Evolutionary conservation across 2,888 invertebrate species (phyloP).

Genomic region (Dione juno): DNA sequence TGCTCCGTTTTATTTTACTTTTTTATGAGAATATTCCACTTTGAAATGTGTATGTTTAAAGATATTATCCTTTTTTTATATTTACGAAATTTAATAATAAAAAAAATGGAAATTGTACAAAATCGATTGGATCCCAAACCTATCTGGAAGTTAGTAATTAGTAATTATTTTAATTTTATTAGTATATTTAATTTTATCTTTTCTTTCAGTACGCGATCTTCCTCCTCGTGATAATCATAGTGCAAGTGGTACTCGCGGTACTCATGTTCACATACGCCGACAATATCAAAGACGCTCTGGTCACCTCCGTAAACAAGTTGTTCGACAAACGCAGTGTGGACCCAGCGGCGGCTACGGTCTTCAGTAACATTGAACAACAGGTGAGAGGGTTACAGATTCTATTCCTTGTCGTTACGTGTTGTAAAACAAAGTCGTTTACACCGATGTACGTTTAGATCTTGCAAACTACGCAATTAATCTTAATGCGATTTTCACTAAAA

Average conservation of each 20-base stretch:
- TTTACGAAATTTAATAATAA: too few relatives aligned
- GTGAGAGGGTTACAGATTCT: constrained; percentile 65
- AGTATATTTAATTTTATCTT: constrained; percentile 14
- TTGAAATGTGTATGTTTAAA: not conserved
- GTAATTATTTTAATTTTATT: too few relatives aligned
- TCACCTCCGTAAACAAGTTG: constrained; percentile 59
- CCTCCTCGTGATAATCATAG: constrained; percentile 87
- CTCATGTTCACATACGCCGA: constrained; percentile 86
- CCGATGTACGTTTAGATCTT: too few relatives aligned
- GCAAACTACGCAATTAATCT: too few relatives aligned
- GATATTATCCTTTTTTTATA: too few relatives aligned
- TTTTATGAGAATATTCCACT: not conserved
- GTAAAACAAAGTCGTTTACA: too few relatives aligned
- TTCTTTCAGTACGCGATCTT: constrained; percentile 88
- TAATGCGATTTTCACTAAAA: too few relatives aligned
- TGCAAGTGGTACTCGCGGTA: constrained; percentile 88
- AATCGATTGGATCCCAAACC: too few relatives aligned
- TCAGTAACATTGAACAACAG: constrained; percentile 85
- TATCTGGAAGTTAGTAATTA: too few relatives aligned
- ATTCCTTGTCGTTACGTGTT: too few relatives aligned
- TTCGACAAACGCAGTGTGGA: constrained; percentile 62
- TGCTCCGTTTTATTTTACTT: not conserved
- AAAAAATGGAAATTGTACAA: too few relatives aligned
- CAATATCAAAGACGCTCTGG: constrained; percentile 78
- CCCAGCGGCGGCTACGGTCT: constrained; percentile 77